A percentile compares a stretch with the other conserved stretches of the same genome.
Conservation (phyloP, 2,797 vertebrate species). For the Pangasius krempfi region DNA sequence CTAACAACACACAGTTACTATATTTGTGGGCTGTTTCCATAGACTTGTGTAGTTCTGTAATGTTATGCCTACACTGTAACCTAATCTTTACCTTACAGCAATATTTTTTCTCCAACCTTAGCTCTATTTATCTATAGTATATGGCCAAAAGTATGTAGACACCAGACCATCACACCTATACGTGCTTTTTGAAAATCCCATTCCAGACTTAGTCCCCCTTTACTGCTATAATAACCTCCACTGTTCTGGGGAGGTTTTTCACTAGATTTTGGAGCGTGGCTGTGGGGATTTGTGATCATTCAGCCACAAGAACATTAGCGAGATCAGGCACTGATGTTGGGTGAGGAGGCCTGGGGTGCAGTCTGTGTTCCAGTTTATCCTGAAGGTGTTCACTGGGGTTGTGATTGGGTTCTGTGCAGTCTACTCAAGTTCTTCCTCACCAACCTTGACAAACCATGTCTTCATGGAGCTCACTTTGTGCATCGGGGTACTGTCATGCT, state of each 20-base stretch:
- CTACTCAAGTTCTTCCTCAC: neutral
- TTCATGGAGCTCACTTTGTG: neutral
- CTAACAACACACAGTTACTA: neutral
- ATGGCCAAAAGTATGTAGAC: neutral
- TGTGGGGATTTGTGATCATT: neutral
- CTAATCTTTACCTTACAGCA: neutral
- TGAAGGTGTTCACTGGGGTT: neutral
- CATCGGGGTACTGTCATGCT: neutral
- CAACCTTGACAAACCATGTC: neutral
- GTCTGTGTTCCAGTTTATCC: neutral
- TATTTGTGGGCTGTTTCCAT: neutral
- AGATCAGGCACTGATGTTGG: neutral
- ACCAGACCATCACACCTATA: neutral
- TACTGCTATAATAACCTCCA: neutral
- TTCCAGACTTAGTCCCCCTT: neutral
- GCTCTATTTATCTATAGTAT: neutral
- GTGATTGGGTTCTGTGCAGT: neutral
- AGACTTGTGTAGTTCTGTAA: neutral
- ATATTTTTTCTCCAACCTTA: neutral
- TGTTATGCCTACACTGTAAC: neutral
- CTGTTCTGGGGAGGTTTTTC: no score
- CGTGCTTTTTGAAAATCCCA: neutral
- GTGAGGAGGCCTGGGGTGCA: no score
- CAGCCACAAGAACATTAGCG: neutral
- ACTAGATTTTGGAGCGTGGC: no score